Evolutionary conservation across 1,140 invertebrate species (phyloP).

Genomic region (Scaptomyza graminum): DNA sequence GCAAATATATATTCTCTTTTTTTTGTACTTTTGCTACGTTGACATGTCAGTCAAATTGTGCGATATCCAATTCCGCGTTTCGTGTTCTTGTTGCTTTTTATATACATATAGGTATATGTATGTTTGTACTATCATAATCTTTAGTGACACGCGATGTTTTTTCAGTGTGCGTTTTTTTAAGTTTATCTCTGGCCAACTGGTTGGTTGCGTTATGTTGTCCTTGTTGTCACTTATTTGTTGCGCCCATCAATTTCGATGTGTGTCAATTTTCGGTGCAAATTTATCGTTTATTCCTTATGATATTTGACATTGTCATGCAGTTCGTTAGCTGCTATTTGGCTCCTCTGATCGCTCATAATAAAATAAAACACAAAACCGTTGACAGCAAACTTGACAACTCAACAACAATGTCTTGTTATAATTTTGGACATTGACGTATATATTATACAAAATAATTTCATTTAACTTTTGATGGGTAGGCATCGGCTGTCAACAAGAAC

Average conservation of each 20-base stretch:
- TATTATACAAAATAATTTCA: background rate
- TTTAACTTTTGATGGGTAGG: too few species aligned
- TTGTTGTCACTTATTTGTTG: constrained; percentile 59
- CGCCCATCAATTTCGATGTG: constrained; percentile 76
- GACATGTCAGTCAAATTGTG: constrained; percentile 75
- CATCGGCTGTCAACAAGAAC: too few species aligned
- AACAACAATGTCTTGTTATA: constrained; percentile 9
- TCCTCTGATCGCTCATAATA: constrained; percentile 50
- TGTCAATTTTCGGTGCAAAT: constrained; percentile 81
- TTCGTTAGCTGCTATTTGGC: constrained; percentile 68
- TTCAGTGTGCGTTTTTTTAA: constrained; percentile 50
- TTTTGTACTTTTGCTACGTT: constrained; percentile 29
- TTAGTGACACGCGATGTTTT: constrained; percentile 72
- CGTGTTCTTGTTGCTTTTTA: constrained; percentile 43
- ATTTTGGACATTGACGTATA: background rate
- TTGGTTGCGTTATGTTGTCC: constrained; percentile 8
- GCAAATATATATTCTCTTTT: constrained; percentile 12
- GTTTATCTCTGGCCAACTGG: constrained; percentile 56
- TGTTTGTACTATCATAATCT: constrained; percentile 78
- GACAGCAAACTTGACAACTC: constrained; percentile 23
- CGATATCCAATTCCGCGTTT: constrained; percentile 59
- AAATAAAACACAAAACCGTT: constrained; percentile 15
- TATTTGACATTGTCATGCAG: constrained; percentile 82
- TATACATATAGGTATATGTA: constrained; percentile 36
- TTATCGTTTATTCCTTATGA: constrained; percentile 73